Conservation (phyloP, 2,797 vertebrate genomes). For the Tinamus major region DNA sequence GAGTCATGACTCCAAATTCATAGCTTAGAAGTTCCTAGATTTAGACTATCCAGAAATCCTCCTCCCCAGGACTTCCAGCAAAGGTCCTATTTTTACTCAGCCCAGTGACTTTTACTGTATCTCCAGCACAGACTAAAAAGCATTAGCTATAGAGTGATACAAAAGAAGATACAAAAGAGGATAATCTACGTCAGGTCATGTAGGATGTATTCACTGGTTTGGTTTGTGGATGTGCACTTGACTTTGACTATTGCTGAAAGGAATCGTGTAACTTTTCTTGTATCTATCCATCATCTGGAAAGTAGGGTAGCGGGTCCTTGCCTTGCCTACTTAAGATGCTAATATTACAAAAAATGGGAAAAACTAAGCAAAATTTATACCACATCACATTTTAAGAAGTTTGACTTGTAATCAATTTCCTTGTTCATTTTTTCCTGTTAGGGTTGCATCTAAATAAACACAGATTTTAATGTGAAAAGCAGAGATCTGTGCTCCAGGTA, state of each 20-base stretch:
- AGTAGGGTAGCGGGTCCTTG: background rate
- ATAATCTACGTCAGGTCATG: background rate
- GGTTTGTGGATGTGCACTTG: background rate
- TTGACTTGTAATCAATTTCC: slow-evolving; percentile 32
- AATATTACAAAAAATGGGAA: slow-evolving; percentile 24
- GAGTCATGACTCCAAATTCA: background rate
- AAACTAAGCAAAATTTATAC: slow-evolving; percentile 32
- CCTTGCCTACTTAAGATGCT: background rate
- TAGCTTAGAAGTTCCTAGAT: background rate
- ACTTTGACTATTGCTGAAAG: background rate
- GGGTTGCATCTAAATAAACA: background rate
- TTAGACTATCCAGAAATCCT: background rate
- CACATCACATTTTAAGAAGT: background rate
- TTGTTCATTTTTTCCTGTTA: background rate
- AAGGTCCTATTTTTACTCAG: background rate
- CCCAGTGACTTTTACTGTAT: background rate
- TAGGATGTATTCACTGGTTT: background rate
- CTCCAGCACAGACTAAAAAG: background rate
- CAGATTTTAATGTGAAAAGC: background rate
- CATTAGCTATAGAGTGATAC: too few relatives aligned
- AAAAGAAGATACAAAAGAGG: background rate
- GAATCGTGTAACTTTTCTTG: background rate
- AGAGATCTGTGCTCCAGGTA: background rate
- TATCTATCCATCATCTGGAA: background rate
- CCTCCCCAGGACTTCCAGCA: background rate